A percentile compares a stretch with the other conserved stretches of the same genome.
Conservation (phyloP, 1,140 invertebrate species). For the Linepithema humile region DNA sequence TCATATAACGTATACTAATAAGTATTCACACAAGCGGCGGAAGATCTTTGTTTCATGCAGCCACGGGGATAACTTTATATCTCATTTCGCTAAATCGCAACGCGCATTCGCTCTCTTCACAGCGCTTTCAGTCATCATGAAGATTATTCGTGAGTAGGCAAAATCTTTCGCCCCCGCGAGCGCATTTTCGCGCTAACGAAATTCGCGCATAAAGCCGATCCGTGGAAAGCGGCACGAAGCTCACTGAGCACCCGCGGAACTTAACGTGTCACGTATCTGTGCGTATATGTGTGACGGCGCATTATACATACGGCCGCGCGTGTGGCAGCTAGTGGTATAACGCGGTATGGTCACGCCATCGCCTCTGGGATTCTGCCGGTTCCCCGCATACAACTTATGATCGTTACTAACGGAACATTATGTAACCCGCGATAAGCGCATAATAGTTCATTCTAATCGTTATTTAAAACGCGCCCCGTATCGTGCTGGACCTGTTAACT, state of each 20-base stretch:
- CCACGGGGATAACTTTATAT: constrained; percentile 34
- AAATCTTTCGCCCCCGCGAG: constrained; percentile 27
- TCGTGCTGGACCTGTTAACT: constrained; percentile 73
- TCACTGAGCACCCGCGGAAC: constrained; percentile 16
- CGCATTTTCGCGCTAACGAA: constrained; percentile 33
- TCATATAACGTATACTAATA: constrained; percentile 24
- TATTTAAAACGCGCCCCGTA: constrained; percentile 75
- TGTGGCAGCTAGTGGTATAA: constrained; percentile 53
- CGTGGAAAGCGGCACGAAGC: constrained; percentile 39
- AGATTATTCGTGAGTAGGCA: constrained; percentile 38
- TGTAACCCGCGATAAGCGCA: constrained; percentile 74
- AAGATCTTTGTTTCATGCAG: constrained; percentile 31
- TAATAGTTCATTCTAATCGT: constrained; percentile 78
- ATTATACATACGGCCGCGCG: constrained; percentile 21
- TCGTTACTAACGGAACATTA: constrained; percentile 77
- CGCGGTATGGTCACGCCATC: constrained; percentile 67
- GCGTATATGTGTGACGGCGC: no score
- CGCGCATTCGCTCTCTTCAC: constrained; percentile 28
- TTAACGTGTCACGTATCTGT: constrained; percentile 9
- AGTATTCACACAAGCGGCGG: constrained; percentile 26
- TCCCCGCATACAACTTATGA: constrained; percentile 73
- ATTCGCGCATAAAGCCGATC: constrained; percentile 39
- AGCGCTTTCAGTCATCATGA: constrained; percentile 6
- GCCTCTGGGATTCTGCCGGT: constrained; percentile 64
- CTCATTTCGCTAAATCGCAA: constrained; percentile 36